phyloP scores from a whole-genome alignment of 1,140 invertebrate genomes.

The Luehdorfia chinensis region DNA sequence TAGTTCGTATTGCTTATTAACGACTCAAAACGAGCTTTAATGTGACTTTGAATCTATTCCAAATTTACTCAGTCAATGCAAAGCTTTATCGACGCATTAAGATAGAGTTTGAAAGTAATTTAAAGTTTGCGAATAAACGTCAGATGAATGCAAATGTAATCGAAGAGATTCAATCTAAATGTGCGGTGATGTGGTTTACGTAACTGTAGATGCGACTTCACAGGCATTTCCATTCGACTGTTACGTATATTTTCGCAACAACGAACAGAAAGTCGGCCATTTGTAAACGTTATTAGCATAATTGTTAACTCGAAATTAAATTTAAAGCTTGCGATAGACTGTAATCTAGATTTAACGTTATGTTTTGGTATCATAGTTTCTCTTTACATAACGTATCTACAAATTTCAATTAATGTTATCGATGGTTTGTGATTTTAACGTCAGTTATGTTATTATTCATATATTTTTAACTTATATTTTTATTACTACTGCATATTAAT shows the following conservation, averaged over 20 bases:
- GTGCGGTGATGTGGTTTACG: conserved; percentile 2
- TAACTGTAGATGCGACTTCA: conserved; percentile 9
- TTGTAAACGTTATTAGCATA: too few species aligned
- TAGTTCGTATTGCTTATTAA: conserved; percentile 2
- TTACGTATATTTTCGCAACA: background rate
- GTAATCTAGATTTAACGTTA: too few species aligned
- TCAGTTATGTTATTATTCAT: too few species aligned
- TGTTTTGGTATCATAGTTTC: too few species aligned
- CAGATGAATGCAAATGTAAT: conserved; percentile 18
- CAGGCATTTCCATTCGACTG: background rate
- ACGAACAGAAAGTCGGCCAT: too few species aligned
- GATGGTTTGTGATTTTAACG: too few species aligned
- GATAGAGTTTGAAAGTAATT: conserved; percentile 13
- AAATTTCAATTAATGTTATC: too few species aligned
- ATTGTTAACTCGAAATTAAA: too few species aligned
- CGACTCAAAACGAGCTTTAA: conserved; percentile 3
- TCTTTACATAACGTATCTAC: too few species aligned
- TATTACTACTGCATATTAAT: too few species aligned
- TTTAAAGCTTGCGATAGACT: too few species aligned
- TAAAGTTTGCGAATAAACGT: conserved; percentile 18
- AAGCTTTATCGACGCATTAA: conserved; percentile 11
- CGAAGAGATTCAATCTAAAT: conserved; percentile 2
- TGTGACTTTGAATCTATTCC: conserved; percentile 1
- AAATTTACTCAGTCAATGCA: conserved; percentile 4
- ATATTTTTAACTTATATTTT: too few species aligned